Percentiles rank a stretch among this genome's conserved stretches.
These are phyloP conservation scores for Drosophila maculinotata DNA, from an alignment of 2,888 invertebrate species.

Conservation along the genomic window DNA sequence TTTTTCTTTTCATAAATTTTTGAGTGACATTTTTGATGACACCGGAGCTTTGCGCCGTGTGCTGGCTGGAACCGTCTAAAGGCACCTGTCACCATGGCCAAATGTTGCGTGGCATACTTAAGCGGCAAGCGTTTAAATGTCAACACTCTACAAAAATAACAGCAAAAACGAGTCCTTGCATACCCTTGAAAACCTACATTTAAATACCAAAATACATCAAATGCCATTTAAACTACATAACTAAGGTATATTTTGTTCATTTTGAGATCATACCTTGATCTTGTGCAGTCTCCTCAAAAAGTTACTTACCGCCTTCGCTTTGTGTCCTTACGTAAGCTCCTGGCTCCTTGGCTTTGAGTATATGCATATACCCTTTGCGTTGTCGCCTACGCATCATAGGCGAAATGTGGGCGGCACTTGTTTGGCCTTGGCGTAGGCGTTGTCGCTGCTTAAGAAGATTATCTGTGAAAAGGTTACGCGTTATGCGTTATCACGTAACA, in stretches of 20 bases:
- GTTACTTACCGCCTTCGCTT: neutral
- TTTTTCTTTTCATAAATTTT: conserved; percentile 79
- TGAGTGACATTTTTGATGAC: conserved; percentile 84
- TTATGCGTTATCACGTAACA: conserved; percentile 81
- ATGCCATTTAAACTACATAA: neutral
- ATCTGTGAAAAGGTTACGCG: conserved; percentile 81
- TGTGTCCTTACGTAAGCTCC: no score
- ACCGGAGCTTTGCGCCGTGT: conserved; percentile 71
- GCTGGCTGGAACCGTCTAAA: conserved; percentile 64
- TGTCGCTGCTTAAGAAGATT: conserved; percentile 72
- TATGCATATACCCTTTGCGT: conserved; percentile 22
- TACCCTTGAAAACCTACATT: conserved; percentile 24
- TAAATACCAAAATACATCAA: neutral
- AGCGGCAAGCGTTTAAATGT: conserved; percentile 79
- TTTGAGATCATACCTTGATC: neutral
- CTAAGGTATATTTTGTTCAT: conserved; percentile 4
- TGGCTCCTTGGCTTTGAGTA: neutral
- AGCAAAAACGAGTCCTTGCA: conserved; percentile 9
- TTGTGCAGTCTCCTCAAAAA: neutral
- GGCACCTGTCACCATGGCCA: conserved; percentile 81
- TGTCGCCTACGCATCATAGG: conserved; percentile 32
- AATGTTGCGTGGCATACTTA: conserved; percentile 78
- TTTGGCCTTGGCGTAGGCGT: conserved; percentile 48
- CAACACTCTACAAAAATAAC: conserved; percentile 47
- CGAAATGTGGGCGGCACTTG: conserved; percentile 50